These are phyloP conservation scores for Trichechus manatus DNA, from an alignment of 2,113 vertebrate genomes.

Conservation along the genomic window DNA sequence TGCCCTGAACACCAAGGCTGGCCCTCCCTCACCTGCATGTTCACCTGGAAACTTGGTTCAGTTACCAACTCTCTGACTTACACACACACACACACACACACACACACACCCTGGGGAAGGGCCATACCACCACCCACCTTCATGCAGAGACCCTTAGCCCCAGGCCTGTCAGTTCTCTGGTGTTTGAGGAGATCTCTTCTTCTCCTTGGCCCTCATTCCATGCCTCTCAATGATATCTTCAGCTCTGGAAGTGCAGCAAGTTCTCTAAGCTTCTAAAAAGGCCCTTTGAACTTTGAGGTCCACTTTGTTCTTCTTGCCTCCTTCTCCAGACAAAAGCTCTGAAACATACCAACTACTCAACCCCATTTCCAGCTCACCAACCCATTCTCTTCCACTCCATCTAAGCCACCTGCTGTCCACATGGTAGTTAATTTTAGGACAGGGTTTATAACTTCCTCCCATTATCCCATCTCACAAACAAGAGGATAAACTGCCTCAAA, in stretches of 20 bases:
- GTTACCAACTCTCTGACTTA: background rate
- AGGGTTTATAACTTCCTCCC: background rate
- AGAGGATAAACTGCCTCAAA: background rate
- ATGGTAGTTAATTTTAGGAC: accelerated
- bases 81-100: background rate
- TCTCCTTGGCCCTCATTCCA: background rate
- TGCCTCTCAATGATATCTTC: accelerated
- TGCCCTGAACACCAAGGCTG: background rate
- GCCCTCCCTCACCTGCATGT: background rate
- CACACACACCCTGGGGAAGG: background rate
- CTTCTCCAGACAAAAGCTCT: background rate
- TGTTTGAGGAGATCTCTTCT: too few relatives aligned
- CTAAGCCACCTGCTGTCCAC: background rate
- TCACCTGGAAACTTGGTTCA: background rate
- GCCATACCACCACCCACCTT: background rate
- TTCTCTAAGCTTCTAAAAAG: background rate
- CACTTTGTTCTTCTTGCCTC: background rate
- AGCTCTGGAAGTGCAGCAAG: background rate
- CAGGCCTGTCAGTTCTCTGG: background rate
- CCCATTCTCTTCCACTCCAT: background rate
- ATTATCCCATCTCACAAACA: accelerated
- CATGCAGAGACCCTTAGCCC: background rate
- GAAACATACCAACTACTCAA: background rate
- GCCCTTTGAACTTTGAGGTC: background rate
- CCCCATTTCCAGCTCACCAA: background rate